A percentile compares a stretch with the other conserved stretches of the same genome.
Evolutionary conservation across 2,797 vertebrate genomes (phyloP).

Genomic region (Pitangus sulphuratus): DNA sequence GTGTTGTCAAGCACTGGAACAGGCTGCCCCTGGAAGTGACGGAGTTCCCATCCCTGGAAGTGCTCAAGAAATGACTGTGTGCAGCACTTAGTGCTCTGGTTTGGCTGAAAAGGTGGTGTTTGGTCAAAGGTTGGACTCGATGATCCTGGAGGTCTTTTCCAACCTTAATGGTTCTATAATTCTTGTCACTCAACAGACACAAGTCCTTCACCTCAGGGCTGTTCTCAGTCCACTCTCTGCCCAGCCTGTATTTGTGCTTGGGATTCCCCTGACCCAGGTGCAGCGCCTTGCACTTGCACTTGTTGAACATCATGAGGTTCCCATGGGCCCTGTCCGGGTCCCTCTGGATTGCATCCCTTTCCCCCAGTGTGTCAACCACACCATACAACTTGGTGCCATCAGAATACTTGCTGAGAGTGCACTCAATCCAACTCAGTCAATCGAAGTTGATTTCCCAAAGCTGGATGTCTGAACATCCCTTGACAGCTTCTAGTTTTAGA

Average conservation of each 20-base stretch:
- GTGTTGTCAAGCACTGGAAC: background rate
- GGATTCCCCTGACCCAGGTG: background rate
- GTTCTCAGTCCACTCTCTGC: background rate
- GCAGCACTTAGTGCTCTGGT: background rate
- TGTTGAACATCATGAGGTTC: background rate
- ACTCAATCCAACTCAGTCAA: background rate
- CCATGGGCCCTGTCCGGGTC: background rate
- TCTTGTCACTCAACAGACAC: background rate
- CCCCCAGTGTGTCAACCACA: background rate
- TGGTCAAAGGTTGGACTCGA: background rate
- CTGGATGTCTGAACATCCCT: background rate
- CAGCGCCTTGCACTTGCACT: background rate
- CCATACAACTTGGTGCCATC: background rate
- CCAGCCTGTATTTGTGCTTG: background rate
- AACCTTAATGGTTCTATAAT: background rate
- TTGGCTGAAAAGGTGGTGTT: background rate
- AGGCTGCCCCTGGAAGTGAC: background rate
- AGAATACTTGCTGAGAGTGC: background rate
- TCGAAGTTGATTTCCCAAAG: background rate
- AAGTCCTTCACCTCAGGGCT: background rate
- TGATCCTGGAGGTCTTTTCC: background rate
- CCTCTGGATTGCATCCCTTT: background rate
- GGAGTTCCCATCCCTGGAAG: background rate
- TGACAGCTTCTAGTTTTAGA: background rate
- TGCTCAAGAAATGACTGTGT: background rate